Evolutionary conservation across 2,888 invertebrate genomes (phyloP), one percentile per base, ranked within the genome.

Genomic region (Agonopterix alstromeriana): DNA sequence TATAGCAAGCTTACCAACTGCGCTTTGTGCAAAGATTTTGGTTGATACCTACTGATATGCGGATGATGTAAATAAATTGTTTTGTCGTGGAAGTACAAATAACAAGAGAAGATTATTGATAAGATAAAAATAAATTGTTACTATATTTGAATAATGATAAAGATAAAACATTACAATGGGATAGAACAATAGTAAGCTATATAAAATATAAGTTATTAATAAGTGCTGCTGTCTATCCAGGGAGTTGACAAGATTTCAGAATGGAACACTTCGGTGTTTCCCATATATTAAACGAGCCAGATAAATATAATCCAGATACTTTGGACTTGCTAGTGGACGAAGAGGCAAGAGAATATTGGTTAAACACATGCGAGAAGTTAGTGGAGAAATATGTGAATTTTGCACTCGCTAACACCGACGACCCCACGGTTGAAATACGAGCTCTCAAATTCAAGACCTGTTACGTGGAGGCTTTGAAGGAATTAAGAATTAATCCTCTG

Each of bases 271-370:
- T 80, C 68, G 80, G 82, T 54, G 69, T 87, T 52, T 77, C 82
- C 45, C 87, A 88, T 56, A 77, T 98, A 60, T 87, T 98, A 53
- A 90, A 91, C 59, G 93, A 96, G 79, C 93, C 94, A 48, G 90
- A 91, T 58, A 91, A 91, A 67, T 98, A 98, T 87, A 92, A 92
- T 74, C 97, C 98, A 1, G 98, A 99, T 78, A 97, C 97, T 35
- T 93, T 97, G 57, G 97, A 98, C 84, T 90, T 99, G 50, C 92
- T 94, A 53, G 91, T 92, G 63, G 97, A 98, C 77, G 90, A 91
- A 57, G 94, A 95, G 72, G 98, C 98, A 10, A 92, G 95, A 73
- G 92, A 90, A 59, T 98, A 98, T 81, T 99, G 98, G 98, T 90
- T 98, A 44, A 91, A 93, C 55, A 97, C 97, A 77, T 95, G 98